Percentiles rank a stretch among this genome's conserved stretches.
Conservation (phyloP, 1,140 invertebrate species). For the Lethrus apterus region DNA sequence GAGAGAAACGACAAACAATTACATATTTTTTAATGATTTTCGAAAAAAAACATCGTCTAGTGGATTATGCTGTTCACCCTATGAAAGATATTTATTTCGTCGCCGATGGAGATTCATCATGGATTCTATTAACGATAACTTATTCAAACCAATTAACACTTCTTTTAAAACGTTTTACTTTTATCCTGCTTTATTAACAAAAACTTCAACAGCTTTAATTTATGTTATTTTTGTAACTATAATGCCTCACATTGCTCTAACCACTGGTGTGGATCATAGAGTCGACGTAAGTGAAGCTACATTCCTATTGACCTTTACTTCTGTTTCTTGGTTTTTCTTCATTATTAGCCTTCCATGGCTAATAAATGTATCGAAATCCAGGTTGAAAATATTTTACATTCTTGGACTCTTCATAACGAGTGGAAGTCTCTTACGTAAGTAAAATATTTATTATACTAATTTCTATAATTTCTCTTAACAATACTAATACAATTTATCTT, state of each 20-base stretch:
- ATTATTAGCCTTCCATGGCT: conserved; percentile 24
- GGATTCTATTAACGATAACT: conserved; percentile 20
- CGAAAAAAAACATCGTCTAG: neutral
- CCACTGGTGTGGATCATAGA: conserved; percentile 21
- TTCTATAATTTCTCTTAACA: neutral
- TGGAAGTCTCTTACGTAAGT: conserved; percentile 25
- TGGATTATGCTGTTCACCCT: conserved; percentile 19
- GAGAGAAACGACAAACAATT: conserved; percentile 2
- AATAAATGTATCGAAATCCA: conserved; percentile 19
- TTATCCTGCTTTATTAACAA: conserved; percentile 25
- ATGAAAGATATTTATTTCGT: conserved; percentile 24
- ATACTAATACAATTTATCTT: neutral
- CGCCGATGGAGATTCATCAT: conserved; percentile 17
- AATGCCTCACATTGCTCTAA: conserved; percentile 14
- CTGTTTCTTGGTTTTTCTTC: conserved; percentile 30
- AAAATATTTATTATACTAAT: neutral
- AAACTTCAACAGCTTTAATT: conserved; percentile 16
- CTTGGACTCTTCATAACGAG: conserved; percentile 24
- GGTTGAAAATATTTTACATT: conserved; percentile 20
- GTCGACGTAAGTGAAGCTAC: conserved; percentile 22
- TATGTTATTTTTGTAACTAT: conserved; percentile 16
- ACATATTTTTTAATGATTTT: conserved; percentile 1
- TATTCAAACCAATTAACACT: conserved; percentile 20
- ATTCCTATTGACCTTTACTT: conserved; percentile 27
- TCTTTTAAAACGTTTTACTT: conserved; percentile 23